Evolutionary conservation across 1,140 invertebrate genomes (phyloP).

Genomic region (Psilanteris sp.): DNA sequence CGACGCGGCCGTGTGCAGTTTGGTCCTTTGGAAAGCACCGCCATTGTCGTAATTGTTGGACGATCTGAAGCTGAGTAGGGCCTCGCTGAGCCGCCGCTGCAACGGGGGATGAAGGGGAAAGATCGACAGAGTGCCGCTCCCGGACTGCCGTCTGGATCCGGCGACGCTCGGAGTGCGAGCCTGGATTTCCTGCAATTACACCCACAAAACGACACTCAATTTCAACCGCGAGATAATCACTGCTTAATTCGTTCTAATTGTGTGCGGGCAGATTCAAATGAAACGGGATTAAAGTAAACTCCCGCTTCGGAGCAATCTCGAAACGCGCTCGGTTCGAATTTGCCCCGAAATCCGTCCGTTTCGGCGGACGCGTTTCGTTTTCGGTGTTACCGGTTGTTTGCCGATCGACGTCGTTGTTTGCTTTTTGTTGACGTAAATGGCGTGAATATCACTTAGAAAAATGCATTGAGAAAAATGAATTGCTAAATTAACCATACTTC

Average conservation of each 20-base stretch:
- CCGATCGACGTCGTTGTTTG: too few relatives aligned
- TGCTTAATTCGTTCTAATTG: slow-evolving; percentile 39
- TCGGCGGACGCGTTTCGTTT: too few relatives aligned
- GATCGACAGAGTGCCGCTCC: slow-evolving; percentile 80
- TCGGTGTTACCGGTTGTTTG: too few relatives aligned
- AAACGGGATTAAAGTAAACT: too few relatives aligned
- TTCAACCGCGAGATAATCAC: slow-evolving; percentile 32
- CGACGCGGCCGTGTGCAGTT: slow-evolving; percentile 74
- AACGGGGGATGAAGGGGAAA: slow-evolving; percentile 81
- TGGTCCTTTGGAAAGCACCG: slow-evolving; percentile 70
- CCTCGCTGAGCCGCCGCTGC: slow-evolving; percentile 84
- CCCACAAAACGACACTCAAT: slow-evolving; percentile 14
- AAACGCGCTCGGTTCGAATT: too few relatives aligned
- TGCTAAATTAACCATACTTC: too few relatives aligned
- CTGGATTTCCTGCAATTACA: slow-evolving; percentile 82
- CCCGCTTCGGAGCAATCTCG: too few relatives aligned
- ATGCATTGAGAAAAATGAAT: too few relatives aligned
- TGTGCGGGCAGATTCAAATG: slow-evolving; percentile 18
- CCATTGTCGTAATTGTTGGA: slow-evolving; percentile 69
- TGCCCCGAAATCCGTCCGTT: too few relatives aligned
- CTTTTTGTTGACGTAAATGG: too few relatives aligned
- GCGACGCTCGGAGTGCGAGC: slow-evolving; percentile 88
- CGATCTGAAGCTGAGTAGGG: slow-evolving; percentile 78
- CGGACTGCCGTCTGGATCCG: slow-evolving; percentile 86
- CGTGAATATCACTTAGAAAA: too few relatives aligned